Percentiles rank a stretch among this genome's conserved stretches.
phyloP scores from a whole-genome alignment of 2,113 vertebrate genomes.

The Dascyllus trimaculatus region DNA sequence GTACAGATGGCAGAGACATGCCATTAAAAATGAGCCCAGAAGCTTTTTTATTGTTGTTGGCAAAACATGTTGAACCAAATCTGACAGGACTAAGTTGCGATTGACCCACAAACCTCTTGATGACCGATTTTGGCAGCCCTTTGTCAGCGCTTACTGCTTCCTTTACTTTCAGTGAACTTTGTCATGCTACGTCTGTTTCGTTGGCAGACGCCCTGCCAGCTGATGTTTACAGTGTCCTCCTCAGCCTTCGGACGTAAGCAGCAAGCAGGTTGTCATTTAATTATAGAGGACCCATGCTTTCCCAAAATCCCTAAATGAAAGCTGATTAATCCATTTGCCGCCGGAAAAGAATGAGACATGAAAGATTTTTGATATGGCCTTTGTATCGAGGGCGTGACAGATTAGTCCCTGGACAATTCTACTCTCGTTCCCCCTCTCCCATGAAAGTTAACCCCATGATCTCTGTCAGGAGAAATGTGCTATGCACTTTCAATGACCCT shows the following conservation, averaged over 20 bases:
- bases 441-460: constrained; percentile 46
- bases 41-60: constrained; percentile 43
- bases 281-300: constrained; percentile 2
- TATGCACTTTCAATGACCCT: constrained; percentile 68
- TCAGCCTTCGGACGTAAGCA: not conserved
- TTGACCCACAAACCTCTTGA: constrained; percentile 71
- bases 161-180: constrained; percentile 13
- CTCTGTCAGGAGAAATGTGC: constrained; percentile 42
- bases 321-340: constrained; percentile 52
- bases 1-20: constrained; percentile 24
- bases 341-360: constrained; percentile 6
- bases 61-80: constrained; percentile 52
- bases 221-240: constrained; percentile 41
- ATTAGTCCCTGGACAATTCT: constrained; percentile 35
- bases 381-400: constrained; percentile 42
- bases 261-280: constrained; percentile 1
- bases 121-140: constrained; percentile 41
- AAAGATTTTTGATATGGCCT: constrained; percentile 22
- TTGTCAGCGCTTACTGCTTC: not conserved
- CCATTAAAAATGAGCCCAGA: not conserved
- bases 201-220: constrained; percentile 19
- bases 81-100: constrained; percentile 57
- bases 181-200: constrained; percentile 7
- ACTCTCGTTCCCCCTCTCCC: not conserved
- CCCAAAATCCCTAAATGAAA: constrained; percentile 22